Evolutionary conservation across 1,140 invertebrate species (phyloP).

Genomic region (Drosophila santomea): DNA sequence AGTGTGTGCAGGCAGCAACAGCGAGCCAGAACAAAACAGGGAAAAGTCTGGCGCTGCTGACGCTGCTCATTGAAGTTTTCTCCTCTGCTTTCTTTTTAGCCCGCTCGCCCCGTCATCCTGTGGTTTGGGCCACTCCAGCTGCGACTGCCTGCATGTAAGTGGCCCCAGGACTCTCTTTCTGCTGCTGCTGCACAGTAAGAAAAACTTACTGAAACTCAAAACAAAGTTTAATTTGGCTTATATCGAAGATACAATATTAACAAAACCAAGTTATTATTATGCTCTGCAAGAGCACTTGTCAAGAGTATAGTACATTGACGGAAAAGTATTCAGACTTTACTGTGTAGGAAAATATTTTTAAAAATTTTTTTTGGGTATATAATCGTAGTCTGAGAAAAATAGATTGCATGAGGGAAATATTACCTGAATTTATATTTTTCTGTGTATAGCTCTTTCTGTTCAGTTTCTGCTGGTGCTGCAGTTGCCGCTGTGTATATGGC

Average conservation of each 20-base stretch:
- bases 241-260: background rate
- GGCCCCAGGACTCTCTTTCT: slow-evolving; percentile 61
- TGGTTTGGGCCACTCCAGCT: slow-evolving; percentile 51
- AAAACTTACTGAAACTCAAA: background rate
- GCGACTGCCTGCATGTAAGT: slow-evolving; percentile 77
- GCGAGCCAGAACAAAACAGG: slow-evolving; percentile 48
- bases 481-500: slow-evolving; percentile 42
- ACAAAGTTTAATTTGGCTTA: too few species aligned
- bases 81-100: slow-evolving; percentile 38
- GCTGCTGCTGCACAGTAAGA: slow-evolving; percentile 10
- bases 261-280: too few species aligned
- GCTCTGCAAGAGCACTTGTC: too few species aligned
- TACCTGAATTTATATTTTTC: background rate
- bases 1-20: slow-evolving; percentile 44
- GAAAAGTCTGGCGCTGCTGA: slow-evolving; percentile 39
- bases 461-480: slow-evolving; percentile 10
- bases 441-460: slow-evolving; percentile 7
- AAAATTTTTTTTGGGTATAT: too few species aligned
- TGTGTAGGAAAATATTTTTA: too few species aligned
- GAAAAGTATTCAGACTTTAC: too few species aligned
- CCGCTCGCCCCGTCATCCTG: slow-evolving; percentile 54
- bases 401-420: too few species aligned
- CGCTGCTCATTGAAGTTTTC: slow-evolving; percentile 51
- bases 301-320: too few species aligned
- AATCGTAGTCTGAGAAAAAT: background rate